Evolutionary conservation across 2,797 vertebrate genomes (phyloP).

Genomic region (Garrulus glandarius): DNA sequence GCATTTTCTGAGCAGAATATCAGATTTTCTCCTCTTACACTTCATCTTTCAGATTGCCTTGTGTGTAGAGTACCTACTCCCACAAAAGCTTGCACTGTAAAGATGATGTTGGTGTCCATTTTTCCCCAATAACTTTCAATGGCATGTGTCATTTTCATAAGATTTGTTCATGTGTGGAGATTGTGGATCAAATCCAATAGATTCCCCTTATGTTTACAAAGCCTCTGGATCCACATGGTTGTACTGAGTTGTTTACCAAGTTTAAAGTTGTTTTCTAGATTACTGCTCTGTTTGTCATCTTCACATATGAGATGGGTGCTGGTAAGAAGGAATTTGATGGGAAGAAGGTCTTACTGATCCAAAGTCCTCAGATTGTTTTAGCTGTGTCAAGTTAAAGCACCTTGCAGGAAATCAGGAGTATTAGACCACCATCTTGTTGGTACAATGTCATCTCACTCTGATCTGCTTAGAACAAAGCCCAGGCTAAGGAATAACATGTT

Average conservation of each 20-base stretch:
- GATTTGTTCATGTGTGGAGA: background rate
- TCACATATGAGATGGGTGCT: background rate
- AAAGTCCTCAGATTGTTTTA: background rate
- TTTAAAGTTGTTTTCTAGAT: background rate
- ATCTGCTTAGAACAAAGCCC: background rate
- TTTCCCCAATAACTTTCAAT: background rate
- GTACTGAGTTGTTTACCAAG: background rate
- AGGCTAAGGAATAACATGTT: accelerated
- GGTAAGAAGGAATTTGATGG: background rate
- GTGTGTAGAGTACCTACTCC: background rate
- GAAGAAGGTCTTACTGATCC: background rate
- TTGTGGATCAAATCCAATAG: background rate
- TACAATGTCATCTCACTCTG: background rate
- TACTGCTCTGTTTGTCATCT: background rate
- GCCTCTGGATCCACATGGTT: background rate
- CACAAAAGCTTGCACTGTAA: background rate
- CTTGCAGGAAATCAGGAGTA: background rate
- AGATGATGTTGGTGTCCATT: background rate
- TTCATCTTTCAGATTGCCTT: background rate
- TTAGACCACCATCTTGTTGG: background rate
- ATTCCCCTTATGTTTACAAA: background rate
- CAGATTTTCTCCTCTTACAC: background rate
- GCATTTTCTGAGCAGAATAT: background rate
- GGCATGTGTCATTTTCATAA: background rate
- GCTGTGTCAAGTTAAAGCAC: background rate